phyloP scores from a whole-genome alignment of 2,113 vertebrate genomes.

The Nanorana parkeri region DNA sequence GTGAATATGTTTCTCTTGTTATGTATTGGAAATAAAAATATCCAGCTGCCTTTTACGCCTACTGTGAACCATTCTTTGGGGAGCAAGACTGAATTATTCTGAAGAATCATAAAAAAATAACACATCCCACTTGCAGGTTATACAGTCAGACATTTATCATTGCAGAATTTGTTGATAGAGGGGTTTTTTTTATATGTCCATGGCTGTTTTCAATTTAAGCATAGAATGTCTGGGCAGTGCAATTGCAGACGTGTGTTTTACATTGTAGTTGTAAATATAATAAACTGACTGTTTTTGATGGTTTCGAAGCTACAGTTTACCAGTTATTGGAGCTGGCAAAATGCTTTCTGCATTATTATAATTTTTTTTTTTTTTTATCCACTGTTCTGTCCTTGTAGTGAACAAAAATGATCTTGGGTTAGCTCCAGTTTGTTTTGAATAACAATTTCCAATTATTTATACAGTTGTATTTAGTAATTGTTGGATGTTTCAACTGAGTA shows the following conservation, averaged over 20 bases:
- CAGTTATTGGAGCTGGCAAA: no score
- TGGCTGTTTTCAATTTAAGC: constrained; percentile 44
- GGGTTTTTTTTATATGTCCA: background rate
- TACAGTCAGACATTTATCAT: constrained; percentile 26
- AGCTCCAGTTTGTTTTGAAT: no score
- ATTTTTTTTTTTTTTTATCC: no score
- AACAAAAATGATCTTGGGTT: no score
- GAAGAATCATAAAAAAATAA: constrained; percentile 31
- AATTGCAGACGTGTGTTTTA: background rate
- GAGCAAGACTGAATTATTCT: constrained; percentile 26
- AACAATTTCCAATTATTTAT: no score
- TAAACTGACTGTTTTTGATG: no score
- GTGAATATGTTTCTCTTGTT: constrained; percentile 12
- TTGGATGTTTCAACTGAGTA: no score
- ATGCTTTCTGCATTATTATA: no score
- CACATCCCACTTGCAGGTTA: constrained; percentile 5
- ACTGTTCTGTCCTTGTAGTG: no score
- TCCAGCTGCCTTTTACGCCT: constrained; percentile 28
- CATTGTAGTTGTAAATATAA: background rate
- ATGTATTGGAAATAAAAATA: constrained; percentile 37
- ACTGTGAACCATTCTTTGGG: constrained; percentile 20
- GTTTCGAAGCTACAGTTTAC: no score
- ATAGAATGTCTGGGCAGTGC: constrained; percentile 4
- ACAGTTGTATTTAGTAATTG: no score
- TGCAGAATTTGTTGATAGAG: constrained; percentile 35